A percentile compares a stretch with the other conserved stretches of the same genome.
Evolutionary conservation across 2,113 vertebrate species (phyloP).

Genomic region (Hippocampus abdominalis): DNA sequence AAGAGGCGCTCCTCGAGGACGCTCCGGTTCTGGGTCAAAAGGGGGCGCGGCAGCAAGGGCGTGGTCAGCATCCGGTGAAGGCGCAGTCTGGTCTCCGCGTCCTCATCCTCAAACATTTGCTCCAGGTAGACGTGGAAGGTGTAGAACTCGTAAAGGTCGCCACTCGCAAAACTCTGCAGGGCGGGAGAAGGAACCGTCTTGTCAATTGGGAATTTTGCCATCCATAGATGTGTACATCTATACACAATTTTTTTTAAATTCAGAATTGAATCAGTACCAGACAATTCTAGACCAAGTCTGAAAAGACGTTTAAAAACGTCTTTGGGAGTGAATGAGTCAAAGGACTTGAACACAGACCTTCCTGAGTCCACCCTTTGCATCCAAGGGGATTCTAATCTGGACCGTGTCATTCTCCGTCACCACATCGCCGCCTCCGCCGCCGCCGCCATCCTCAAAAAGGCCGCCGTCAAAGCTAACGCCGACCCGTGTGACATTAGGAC

Average conservation of each 20-base stretch:
- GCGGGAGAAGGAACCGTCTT: background rate
- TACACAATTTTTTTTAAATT: too few species aligned
- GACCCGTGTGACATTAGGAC: background rate
- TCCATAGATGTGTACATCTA: too few species aligned
- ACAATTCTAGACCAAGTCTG: too few species aligned
- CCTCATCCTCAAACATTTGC: slow-evolving; percentile 36
- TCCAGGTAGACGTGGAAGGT: slow-evolving; percentile 50
- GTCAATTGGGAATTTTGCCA: too few species aligned
- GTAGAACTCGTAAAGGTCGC: slow-evolving; percentile 42
- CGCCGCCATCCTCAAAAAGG: slow-evolving; percentile 29
- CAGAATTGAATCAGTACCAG: too few species aligned
- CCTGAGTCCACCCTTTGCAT: slow-evolving; percentile 52
- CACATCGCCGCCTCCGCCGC: slow-evolving; percentile 24
- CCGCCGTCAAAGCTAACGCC: slow-evolving; percentile 37
- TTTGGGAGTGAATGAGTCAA: too few species aligned
- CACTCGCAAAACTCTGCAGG: slow-evolving; percentile 48
- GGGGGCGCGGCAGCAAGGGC: slow-evolving; percentile 21
- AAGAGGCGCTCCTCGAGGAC: slow-evolving; percentile 36
- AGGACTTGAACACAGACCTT: slow-evolving; percentile 41
- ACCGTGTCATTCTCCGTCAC: slow-evolving; percentile 15
- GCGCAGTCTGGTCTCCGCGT: slow-evolving; percentile 25
- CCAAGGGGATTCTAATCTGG: slow-evolving; percentile 45
- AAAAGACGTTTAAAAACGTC: too few species aligned
- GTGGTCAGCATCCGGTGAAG: slow-evolving; percentile 34
- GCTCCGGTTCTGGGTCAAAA: slow-evolving; percentile 33